Conservation (phyloP, 2,113 vertebrate genomes). For the Ailuropoda melanoleuca region DNA sequence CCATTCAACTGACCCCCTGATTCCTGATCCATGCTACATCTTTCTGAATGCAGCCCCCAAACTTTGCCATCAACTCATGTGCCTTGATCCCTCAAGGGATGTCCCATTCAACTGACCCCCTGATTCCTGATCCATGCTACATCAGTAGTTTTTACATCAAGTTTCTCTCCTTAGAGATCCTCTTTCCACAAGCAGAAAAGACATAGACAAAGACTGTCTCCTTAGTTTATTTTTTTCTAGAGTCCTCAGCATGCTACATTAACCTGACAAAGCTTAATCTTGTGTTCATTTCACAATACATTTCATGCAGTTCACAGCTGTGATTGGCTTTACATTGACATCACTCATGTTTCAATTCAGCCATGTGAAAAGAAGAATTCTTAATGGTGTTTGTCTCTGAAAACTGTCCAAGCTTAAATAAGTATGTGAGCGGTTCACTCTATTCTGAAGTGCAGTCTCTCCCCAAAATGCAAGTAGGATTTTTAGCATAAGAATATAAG, state of each 20-base stretch:
- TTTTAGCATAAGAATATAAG: slow-evolving; percentile 56
- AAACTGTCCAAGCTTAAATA: slow-evolving; percentile 80
- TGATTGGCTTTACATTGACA: slow-evolving; percentile 85
- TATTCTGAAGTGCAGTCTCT: slow-evolving; percentile 72
- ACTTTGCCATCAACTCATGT: not conserved
- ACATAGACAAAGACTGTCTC: slow-evolving; percentile 84
- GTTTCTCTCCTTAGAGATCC: slow-evolving; percentile 66
- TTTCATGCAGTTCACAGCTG: slow-evolving; percentile 90
- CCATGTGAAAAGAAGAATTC: slow-evolving; percentile 83
- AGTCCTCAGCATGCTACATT: slow-evolving; percentile 90
- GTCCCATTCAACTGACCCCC: not conserved
- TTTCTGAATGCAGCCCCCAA: slow-evolving; percentile 36
- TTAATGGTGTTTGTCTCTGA: slow-evolving; percentile 82
- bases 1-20: not conserved
- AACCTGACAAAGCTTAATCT: slow-evolving; percentile 88
- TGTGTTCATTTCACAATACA: slow-evolving; percentile 87
- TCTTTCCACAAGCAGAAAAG: slow-evolving; percentile 81
- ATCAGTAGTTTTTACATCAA: not conserved
- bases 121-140: not conserved
- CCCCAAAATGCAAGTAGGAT: slow-evolving; percentile 69
- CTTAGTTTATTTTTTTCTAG: slow-evolving; percentile 89
- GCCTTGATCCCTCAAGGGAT: not conserved
- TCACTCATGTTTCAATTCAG: slow-evolving; percentile 83
- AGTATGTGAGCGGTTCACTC: slow-evolving; percentile 73
- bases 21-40: not conserved